Percentiles rank a stretch among this genome's conserved stretches.
phyloP scores from a whole-genome alignment of 2,797 vertebrate genomes.

The Xiphophorus birchmanni region DNA sequence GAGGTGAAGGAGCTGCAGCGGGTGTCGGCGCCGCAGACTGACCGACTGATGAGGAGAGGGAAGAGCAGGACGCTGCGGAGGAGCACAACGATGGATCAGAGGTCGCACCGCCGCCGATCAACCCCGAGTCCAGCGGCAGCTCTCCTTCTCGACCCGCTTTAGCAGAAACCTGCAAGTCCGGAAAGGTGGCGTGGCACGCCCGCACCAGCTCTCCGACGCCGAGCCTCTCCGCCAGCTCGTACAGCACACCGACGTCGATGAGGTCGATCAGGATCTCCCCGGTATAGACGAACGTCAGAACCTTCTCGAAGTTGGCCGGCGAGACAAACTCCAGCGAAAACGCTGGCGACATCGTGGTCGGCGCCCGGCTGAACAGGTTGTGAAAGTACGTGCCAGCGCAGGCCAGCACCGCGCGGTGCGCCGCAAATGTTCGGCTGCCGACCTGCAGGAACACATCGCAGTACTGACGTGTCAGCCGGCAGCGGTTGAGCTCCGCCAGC shows the following conservation, averaged over 20 bases:
- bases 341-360: slow-evolving; percentile 73
- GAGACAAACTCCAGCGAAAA: slow-evolving; percentile 95
- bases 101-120: neutral
- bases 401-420: slow-evolving; percentile 91
- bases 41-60: slow-evolving; percentile 76
- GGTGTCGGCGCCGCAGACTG: slow-evolving; percentile 71
- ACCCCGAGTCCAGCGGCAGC: slow-evolving; percentile 51
- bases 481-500: slow-evolving; percentile 93
- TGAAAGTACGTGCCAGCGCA: slow-evolving; percentile 91
- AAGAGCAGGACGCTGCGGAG: slow-evolving; percentile 78
- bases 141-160: slow-evolving; percentile 53
- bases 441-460: slow-evolving; percentile 94
- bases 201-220: slow-evolving; percentile 89
- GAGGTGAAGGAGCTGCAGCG: slow-evolving; percentile 68
- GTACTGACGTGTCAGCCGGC: slow-evolving; percentile 88
- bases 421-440: slow-evolving; percentile 90
- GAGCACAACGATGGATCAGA: slow-evolving; percentile 70
- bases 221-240: slow-evolving; percentile 92
- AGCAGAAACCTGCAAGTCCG: slow-evolving; percentile 87
- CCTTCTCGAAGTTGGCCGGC: slow-evolving; percentile 92
- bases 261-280: slow-evolving; percentile 94
- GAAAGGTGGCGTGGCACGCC: slow-evolving; percentile 94
- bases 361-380: slow-evolving; percentile 84
- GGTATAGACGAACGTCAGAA: slow-evolving; percentile 95
- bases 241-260: slow-evolving; percentile 94